Percentiles rank a stretch among this genome's conserved stretches.
Conservation (phyloP, 1,140 invertebrate species). For the Caenorhabditis tropicalis region DNA sequence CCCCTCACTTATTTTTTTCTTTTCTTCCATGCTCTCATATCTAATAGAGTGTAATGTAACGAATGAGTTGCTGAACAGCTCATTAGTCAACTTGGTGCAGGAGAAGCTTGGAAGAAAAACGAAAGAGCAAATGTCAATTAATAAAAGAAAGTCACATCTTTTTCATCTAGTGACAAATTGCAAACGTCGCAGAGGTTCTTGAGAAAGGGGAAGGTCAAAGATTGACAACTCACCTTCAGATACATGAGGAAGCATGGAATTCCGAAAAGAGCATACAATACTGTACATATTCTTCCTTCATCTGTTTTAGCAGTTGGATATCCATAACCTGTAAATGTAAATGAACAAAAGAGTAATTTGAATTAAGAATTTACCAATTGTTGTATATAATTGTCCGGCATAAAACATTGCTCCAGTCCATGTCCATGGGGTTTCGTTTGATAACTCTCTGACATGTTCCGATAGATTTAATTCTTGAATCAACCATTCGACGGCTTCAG, state of each 20-base stretch:
- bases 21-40: conserved; percentile 46
- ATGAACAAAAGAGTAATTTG: neutral
- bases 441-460: conserved; percentile 61
- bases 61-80: conserved; percentile 17
- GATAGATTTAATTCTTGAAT: conserved; percentile 69
- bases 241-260: conserved; percentile 70
- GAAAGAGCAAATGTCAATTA: conserved; percentile 16
- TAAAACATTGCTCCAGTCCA: conserved; percentile 71
- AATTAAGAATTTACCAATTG: conserved; percentile 65
- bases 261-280: conserved; percentile 70
- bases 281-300: conserved; percentile 64
- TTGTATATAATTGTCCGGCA: conserved; percentile 71
- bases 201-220: neutral
- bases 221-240: conserved; percentile 56
- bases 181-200: neutral
- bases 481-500: conserved; percentile 68
- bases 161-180: conserved; percentile 23
- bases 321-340: conserved; percentile 65
- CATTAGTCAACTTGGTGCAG: conserved; percentile 20
- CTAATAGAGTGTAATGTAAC: conserved; percentile 30
- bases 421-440: conserved; percentile 64
- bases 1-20: conserved; percentile 52
- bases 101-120: neutral
- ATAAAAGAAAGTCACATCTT: neutral
- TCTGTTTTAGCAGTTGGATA: conserved; percentile 64